These are phyloP conservation scores for Drosophila bocqueti DNA, from an alignment of 1,140 invertebrate species.

Conservation along the genomic window DNA sequence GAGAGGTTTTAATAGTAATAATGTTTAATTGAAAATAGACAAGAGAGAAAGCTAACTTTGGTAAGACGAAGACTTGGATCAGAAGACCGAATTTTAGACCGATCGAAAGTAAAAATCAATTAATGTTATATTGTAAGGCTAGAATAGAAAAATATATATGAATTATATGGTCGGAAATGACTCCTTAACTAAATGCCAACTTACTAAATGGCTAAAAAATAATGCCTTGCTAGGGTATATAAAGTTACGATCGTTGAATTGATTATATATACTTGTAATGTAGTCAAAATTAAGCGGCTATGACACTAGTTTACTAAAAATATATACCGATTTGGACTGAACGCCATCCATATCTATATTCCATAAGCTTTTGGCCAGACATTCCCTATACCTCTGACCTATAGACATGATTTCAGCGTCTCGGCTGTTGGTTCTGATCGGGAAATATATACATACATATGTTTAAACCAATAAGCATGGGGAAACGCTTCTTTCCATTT, in stretches of 20 bases:
- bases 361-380: background rate
- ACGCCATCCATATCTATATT: background rate
- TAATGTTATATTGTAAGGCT: too few relatives aligned
- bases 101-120: too few relatives aligned
- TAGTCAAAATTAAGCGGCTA: background rate
- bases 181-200: too few relatives aligned
- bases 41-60: background rate
- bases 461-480: background rate
- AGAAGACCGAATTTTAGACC: too few relatives aligned
- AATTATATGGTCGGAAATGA: too few relatives aligned
- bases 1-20: background rate
- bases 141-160: too few relatives aligned
- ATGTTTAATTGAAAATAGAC: background rate
- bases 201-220: too few relatives aligned
- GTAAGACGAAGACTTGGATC: too few relatives aligned
- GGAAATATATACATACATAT: conserved; percentile 12
- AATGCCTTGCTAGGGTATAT: too few relatives aligned
- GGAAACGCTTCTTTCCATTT: conserved; percentile 15
- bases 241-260: background rate
- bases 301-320: too few relatives aligned
- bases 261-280: background rate
- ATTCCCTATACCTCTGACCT: background rate
- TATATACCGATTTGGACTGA: background rate
- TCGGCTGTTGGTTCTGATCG: conserved; percentile 15
- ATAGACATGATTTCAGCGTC: background rate